Evolutionary conservation across 2,888 invertebrate species (phyloP).

Genomic region (Muschampia plurimacula): DNA sequence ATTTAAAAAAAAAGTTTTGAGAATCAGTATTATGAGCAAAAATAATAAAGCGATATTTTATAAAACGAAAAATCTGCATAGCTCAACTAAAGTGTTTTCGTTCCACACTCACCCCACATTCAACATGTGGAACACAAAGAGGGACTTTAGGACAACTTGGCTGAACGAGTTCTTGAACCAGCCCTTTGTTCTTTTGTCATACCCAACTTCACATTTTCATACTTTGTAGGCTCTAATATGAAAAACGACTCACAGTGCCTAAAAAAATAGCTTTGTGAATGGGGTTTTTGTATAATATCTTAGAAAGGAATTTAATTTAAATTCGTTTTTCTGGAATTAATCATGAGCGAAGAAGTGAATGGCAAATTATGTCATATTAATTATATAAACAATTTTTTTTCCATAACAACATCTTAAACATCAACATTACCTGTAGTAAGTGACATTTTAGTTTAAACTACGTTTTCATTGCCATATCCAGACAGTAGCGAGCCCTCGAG

Average conservation of each 20-base stretch:
- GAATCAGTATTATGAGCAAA: no score
- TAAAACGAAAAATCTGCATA: conserved; percentile 4
- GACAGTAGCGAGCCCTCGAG: conserved; percentile 12
- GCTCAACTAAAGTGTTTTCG: conserved; percentile 17
- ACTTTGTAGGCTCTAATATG: conserved; percentile 11
- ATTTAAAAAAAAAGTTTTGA: no score
- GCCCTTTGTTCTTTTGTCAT: conserved; percentile 33
- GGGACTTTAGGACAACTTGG: conserved; percentile 37
- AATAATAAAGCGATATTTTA: no score
- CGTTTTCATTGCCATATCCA: not conserved
- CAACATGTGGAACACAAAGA: conserved; percentile 35
- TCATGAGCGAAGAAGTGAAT: no score
- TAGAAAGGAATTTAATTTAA: not conserved
- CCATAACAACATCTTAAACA: no score
- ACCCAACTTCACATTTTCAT: conserved; percentile 20
- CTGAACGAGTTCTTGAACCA: conserved; percentile 32
- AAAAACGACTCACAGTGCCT: not conserved
- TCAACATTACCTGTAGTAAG: no score
- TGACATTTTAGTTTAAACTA: not conserved
- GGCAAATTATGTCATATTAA: not conserved
- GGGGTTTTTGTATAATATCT: not conserved
- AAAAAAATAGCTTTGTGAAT: not conserved
- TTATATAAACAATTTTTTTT: not conserved
- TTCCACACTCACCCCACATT: conserved; percentile 22
- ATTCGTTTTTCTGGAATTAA: not conserved